Percentiles rank a stretch among this genome's conserved stretches.
Evolutionary conservation across 2,113 vertebrate genomes (phyloP).

Genomic region (Tetrao urogallus): DNA sequence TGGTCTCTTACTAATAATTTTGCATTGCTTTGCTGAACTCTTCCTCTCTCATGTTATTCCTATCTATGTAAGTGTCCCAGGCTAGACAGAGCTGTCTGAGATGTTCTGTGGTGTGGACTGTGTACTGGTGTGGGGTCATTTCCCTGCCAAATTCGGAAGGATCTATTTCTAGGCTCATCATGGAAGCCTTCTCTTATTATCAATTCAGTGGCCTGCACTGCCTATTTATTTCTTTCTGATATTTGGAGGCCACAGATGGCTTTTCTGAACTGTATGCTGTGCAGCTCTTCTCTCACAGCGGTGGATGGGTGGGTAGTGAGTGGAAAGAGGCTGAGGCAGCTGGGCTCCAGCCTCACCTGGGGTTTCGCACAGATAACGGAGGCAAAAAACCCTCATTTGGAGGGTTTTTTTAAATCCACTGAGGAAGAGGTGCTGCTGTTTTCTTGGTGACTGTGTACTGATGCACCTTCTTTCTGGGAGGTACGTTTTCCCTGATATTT

Average conservation of each 20-base stretch:
- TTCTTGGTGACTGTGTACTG: background rate
- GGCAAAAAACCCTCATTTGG: background rate
- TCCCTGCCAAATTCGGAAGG: background rate
- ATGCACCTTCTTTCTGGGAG: background rate
- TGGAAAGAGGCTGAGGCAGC: background rate
- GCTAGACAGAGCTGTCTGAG: background rate
- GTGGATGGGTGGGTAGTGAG: accelerated
- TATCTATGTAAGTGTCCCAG: background rate
- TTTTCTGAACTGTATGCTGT: background rate
- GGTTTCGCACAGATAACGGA: background rate
- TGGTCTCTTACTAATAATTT: background rate
- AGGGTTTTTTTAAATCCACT: background rate
- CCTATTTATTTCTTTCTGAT: background rate
- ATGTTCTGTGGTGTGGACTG: background rate
- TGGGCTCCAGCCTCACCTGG: accelerated
- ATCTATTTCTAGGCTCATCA: background rate
- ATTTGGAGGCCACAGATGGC: background rate
- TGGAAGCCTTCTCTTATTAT: background rate
- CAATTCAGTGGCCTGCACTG: background rate
- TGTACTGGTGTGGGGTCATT: background rate
- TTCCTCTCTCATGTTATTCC: background rate
- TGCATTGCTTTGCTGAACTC: background rate
- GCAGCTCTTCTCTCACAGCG: background rate
- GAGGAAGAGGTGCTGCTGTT: background rate
- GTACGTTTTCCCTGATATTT: background rate